Evolutionary conservation across 2,797 vertebrate genomes (phyloP).

Genomic region (Caiman crocodilus): DNA sequence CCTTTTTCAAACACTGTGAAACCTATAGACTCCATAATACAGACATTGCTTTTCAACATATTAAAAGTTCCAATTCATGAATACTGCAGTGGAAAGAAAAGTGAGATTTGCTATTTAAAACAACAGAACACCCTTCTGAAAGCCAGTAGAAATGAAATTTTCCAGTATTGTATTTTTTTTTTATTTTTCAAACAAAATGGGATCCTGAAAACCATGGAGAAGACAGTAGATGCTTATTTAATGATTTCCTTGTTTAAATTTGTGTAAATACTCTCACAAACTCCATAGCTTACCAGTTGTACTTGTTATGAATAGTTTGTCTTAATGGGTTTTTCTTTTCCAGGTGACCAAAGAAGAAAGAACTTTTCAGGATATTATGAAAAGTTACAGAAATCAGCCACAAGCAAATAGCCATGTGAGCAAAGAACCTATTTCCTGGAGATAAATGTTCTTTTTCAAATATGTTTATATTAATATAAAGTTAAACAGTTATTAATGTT

Average conservation of each 20-base stretch:
- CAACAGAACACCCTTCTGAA: neutral
- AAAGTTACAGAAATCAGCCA: constrained; percentile 97
- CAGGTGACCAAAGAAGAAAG: constrained; percentile 95
- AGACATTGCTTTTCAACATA: neutral
- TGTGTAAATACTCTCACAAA: neutral
- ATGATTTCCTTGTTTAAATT: neutral
- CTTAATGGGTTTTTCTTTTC: constrained; percentile 55
- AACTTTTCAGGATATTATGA: constrained; percentile 98
- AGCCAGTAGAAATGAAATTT: neutral
- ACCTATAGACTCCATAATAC: neutral
- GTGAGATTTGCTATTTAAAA: neutral
- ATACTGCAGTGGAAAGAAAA: neutral
- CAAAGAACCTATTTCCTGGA: neutral
- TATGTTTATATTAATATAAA: neutral
- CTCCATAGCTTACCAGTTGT: neutral
- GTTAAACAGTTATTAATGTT: neutral
- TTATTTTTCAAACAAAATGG: neutral
- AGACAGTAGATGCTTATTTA: neutral
- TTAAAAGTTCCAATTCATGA: neutral
- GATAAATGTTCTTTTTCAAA: neutral
- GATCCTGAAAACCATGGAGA: neutral
- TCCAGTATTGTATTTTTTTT: neutral
- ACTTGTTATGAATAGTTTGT: neutral
- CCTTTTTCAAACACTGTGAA: no score
- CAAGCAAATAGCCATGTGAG: constrained; percentile 97